phyloP scores from a whole-genome alignment of 2,113 vertebrate species.

The Anseranas semipalmata region DNA sequence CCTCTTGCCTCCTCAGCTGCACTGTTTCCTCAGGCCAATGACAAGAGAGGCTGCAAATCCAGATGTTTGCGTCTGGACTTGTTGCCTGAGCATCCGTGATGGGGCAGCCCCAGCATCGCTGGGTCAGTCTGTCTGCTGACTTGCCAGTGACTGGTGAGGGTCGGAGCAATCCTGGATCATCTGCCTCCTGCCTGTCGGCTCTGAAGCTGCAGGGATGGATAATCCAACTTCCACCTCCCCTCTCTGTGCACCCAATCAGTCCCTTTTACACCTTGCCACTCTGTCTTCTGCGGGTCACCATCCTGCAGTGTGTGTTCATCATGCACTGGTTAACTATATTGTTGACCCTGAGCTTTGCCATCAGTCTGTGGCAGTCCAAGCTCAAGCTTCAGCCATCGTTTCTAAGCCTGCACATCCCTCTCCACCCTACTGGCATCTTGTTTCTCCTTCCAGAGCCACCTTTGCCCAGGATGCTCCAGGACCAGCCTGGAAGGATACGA shows the following conservation, averaged over 20 bases:
- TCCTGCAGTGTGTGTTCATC: not conserved
- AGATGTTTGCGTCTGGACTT: not conserved
- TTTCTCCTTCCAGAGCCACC: not conserved
- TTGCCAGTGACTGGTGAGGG: not conserved
- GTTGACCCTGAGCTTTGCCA: not conserved
- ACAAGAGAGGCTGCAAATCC: not conserved
- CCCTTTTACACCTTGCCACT: rapidly evolving
- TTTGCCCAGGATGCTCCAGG: not conserved
- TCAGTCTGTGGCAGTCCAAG: rapidly evolving
- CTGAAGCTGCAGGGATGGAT: not conserved
- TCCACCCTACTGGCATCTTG: not conserved
- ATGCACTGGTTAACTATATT: rapidly evolving
- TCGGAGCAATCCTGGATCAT: not conserved
- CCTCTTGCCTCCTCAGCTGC: not conserved
- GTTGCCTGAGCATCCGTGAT: rapidly evolving
- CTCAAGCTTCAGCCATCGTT: not conserved
- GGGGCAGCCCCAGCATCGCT: not conserved
- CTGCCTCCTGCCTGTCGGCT: not conserved
- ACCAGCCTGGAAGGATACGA: not conserved
- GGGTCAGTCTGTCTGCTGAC: not conserved
- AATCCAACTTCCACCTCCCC: not conserved
- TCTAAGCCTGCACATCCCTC: not conserved
- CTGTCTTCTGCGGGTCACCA: not conserved
- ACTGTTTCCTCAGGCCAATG: not conserved
- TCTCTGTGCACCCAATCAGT: not conserved